Conservation (phyloP, 2,113 vertebrate genomes). For the Gymnobelideus leadbeateri region DNA sequence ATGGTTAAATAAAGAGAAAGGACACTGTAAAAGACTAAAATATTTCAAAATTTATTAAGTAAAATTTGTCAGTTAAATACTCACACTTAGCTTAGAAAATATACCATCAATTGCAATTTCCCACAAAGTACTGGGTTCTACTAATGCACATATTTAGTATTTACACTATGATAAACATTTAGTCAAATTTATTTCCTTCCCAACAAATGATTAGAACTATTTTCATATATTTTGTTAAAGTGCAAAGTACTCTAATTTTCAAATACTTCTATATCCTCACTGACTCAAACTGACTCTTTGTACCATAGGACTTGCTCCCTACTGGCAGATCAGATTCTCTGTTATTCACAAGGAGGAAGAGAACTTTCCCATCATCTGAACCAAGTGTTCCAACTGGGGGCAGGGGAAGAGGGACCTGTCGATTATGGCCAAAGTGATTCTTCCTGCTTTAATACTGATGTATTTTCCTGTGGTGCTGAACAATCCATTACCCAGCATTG, state of each 20-base stretch:
- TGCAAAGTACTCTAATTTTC: constrained; percentile 2
- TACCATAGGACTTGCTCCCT: not conserved
- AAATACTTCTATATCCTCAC: constrained; percentile 12
- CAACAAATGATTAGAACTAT: not conserved
- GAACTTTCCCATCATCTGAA: not conserved
- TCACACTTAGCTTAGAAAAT: not conserved
- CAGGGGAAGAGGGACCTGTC: not conserved
- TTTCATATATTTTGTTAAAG: not conserved
- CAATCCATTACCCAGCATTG: not conserved
- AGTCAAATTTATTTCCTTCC: constrained; percentile 18
- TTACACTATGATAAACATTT: constrained; percentile 32
- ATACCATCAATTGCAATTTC: not conserved
- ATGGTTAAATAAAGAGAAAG: not conserved
- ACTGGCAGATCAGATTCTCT: not conserved
- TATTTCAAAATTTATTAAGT: not conserved
- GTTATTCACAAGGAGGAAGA: not conserved
- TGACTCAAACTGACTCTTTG: not conserved
- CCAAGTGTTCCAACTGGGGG: not conserved
- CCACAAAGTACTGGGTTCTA: not conserved
- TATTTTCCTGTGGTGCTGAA: not conserved
- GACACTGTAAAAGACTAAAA: not conserved
- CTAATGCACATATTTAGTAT: not conserved
- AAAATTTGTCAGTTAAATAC: constrained; percentile 10
- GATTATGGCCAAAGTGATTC: not conserved
- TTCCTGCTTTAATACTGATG: constrained; percentile 44